These are phyloP conservation scores for Meganola albula DNA, from an alignment of 2,888 invertebrate species.

Conservation along the genomic window DNA sequence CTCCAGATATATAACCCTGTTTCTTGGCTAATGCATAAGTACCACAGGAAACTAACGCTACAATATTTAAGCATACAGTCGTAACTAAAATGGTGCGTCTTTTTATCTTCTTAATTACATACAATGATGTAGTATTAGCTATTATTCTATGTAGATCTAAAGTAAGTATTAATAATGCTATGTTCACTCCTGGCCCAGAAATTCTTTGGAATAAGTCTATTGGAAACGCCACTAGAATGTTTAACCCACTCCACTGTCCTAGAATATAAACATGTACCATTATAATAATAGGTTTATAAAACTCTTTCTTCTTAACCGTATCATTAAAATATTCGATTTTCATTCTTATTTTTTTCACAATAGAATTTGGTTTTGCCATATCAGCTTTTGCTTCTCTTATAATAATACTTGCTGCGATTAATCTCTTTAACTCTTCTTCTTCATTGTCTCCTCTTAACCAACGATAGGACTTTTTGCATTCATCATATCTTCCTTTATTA, in stretches of 20 bases:
- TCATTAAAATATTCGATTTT: conserved; percentile 34
- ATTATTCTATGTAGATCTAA: conserved; percentile 53
- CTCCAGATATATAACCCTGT: conserved; percentile 30
- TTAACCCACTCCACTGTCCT: conserved; percentile 54
- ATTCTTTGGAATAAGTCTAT: conserved; percentile 49
- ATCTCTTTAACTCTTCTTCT: conserved; percentile 49
- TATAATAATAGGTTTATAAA: conserved; percentile 51
- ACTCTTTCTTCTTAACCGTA: conserved; percentile 45
- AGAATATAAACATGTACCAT: conserved; percentile 52
- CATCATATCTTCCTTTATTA: conserved; percentile 69
- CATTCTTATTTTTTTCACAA: conserved; percentile 29
- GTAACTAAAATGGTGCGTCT: conserved; percentile 48
- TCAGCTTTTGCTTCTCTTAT: conserved; percentile 36
- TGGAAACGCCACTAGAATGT: conserved; percentile 47
- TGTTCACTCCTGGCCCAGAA: conserved; percentile 37
- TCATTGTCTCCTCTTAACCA: conserved; percentile 73
- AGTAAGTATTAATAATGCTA: conserved; percentile 48
- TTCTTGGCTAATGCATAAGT: conserved; percentile 43
- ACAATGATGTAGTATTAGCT: conserved; percentile 47
- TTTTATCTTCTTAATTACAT: conserved; percentile 54
- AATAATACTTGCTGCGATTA: conserved; percentile 44
- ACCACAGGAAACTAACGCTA: conserved; percentile 41
- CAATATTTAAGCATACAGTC: conserved; percentile 41
- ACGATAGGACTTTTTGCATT: conserved; percentile 72
- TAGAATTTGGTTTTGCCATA: conserved; percentile 28